Conservation (phyloP, 2,113 vertebrate species). For the Calonectris borealis region DNA sequence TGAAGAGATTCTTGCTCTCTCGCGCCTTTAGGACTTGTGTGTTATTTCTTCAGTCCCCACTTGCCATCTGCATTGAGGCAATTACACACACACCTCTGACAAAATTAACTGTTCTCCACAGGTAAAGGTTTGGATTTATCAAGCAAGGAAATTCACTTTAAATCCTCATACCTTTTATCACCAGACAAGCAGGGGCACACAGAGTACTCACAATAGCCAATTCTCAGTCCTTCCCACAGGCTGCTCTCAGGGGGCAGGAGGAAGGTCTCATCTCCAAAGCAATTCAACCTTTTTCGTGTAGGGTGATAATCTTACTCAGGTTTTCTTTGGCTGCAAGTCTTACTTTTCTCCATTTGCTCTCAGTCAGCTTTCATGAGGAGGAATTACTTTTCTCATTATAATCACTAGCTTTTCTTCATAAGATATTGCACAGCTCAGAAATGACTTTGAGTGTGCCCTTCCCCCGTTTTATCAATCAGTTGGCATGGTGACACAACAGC, state of each 20-base stretch:
- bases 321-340: background rate
- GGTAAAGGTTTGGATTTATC: background rate
- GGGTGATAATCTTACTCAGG: background rate
- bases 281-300: background rate
- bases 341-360: background rate
- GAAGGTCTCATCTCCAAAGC: background rate
- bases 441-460: slow-evolving; percentile 27
- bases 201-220: background rate
- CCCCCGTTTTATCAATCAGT: background rate
- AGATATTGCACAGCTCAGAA: slow-evolving; percentile 4
- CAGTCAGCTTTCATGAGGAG: background rate
- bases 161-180: background rate
- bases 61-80: background rate
- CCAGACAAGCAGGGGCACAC: background rate
- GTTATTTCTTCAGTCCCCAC: background rate
- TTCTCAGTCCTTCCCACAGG: background rate
- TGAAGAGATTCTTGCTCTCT: background rate
- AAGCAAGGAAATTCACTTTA: background rate
- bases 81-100: background rate
- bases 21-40: fast-evolving
- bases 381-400: slow-evolving; percentile 45
- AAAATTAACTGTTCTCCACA: background rate
- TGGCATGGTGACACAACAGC: slow-evolving; percentile 49
- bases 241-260: background rate
- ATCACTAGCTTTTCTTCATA: slow-evolving; percentile 27